A percentile compares a stretch with the other conserved stretches of the same genome.
These are phyloP conservation scores for Panthera leo DNA, from an alignment of 2,113 vertebrate species.

Conservation along the genomic window DNA sequence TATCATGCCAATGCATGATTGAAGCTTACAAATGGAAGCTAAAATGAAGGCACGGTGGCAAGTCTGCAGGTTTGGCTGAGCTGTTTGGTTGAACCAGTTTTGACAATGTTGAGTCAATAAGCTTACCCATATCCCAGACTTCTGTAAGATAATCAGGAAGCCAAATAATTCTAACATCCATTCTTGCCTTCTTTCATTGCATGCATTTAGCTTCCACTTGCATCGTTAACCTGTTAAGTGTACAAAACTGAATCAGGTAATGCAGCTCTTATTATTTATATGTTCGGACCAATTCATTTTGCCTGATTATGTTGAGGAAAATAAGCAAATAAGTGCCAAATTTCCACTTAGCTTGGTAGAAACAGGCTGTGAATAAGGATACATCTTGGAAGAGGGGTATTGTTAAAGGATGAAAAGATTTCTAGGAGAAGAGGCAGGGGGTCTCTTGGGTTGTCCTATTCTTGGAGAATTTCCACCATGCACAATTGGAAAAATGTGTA, in stretches of 20 bases:
- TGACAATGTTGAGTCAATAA: background rate
- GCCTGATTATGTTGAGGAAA: background rate
- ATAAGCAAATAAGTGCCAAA: conserved; percentile 27
- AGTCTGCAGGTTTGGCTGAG: background rate
- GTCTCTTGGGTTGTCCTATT: background rate
- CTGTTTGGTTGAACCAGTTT: background rate
- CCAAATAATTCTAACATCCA: background rate
- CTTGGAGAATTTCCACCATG: background rate
- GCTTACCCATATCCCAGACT: background rate
- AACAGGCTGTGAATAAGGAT: background rate
- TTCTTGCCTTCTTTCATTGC: background rate
- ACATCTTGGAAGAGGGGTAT: background rate
- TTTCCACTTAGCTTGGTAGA: conserved; percentile 20
- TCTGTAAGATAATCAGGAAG: background rate
- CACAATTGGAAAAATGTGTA: background rate
- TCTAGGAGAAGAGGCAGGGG: background rate
- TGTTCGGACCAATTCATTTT: conserved; percentile 27
- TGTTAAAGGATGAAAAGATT: background rate
- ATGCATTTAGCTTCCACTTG: background rate
- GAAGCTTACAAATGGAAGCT: background rate
- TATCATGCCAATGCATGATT: background rate
- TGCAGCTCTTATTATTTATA: conserved; percentile 5
- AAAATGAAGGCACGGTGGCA: background rate
- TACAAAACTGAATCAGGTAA: conserved; percentile 18
- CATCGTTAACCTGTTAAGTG: background rate